These are phyloP conservation scores for Odontocerum albicorne DNA, from an alignment of 2,888 invertebrate genomes.

Conservation along the genomic window DNA sequence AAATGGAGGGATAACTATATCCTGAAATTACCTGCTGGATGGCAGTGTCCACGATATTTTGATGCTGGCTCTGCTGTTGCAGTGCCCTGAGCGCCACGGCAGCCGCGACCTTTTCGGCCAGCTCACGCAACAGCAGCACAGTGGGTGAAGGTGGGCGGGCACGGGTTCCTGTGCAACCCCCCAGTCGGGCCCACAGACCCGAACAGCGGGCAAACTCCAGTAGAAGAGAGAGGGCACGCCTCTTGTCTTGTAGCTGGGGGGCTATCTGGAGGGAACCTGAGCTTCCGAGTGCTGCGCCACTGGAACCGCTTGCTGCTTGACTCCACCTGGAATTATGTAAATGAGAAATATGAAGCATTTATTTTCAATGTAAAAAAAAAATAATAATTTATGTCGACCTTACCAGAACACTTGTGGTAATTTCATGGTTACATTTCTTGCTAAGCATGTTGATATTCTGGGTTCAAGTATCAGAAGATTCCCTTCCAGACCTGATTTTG, in stretches of 20 bases:
- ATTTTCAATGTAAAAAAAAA: not conserved
- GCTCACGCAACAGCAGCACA: constrained; percentile 64
- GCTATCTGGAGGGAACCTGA: constrained; percentile 81
- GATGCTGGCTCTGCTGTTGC: constrained; percentile 45
- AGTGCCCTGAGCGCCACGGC: constrained; percentile 69
- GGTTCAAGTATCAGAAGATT: too few species aligned
- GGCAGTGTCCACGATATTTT: constrained; percentile 31
- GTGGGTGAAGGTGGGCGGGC: constrained; percentile 46
- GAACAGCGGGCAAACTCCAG: constrained; percentile 73
- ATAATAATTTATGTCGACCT: not conserved
- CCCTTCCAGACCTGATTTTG: too few species aligned
- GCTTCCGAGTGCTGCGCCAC: constrained; percentile 62
- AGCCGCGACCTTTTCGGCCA: constrained; percentile 79
- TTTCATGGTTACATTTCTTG: too few species aligned
- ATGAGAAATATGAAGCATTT: too few species aligned
- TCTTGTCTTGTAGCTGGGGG: constrained; percentile 87
- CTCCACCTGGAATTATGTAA: constrained; percentile 47
- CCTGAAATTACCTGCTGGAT: constrained; percentile 35
- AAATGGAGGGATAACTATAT: not conserved
- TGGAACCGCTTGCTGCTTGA: constrained; percentile 41
- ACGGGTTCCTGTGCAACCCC: constrained; percentile 43
- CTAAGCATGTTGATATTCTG: too few species aligned
- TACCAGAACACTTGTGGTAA: too few species aligned
- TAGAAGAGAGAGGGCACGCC: constrained; percentile 75
- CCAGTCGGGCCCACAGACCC: constrained; percentile 66